These are phyloP conservation scores for Zygaena filipendulae DNA, from an alignment of 2,888 invertebrate genomes.

Conservation along the genomic window DNA sequence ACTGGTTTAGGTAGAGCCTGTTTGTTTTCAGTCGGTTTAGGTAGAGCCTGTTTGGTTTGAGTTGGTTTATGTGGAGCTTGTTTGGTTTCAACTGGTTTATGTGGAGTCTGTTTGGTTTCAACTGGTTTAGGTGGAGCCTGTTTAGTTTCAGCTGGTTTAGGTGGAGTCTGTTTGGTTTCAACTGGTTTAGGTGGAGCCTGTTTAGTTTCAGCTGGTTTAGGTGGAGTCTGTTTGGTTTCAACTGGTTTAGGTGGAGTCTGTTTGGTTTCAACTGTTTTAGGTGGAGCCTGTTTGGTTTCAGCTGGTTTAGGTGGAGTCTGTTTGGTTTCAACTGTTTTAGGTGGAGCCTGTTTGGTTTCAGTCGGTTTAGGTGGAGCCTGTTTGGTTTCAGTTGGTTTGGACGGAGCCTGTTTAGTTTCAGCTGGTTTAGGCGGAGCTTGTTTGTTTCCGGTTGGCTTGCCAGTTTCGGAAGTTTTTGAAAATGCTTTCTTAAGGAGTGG, in stretches of 20 bases:
- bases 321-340: constrained; percentile 18
- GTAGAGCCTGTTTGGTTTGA: constrained; percentile 8
- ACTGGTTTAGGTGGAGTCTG: constrained; percentile 17
- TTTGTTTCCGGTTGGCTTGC: constrained; percentile 13
- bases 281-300: constrained; percentile 11
- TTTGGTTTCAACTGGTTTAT: constrained; percentile 13
- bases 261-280: constrained; percentile 13
- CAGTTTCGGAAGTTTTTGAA: constrained; percentile 18
- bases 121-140: constrained; percentile 6
- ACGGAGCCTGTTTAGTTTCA: too few relatives aligned
- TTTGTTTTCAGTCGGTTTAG: constrained; percentile 16
- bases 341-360: too few relatives aligned
- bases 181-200: constrained; percentile 6
- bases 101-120: constrained; percentile 6
- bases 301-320: constrained; percentile 12
- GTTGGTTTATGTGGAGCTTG: constrained; percentile 4
- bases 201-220: constrained; percentile 1
- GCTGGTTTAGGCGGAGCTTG: constrained; percentile 14
- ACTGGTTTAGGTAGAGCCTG: constrained; percentile 17
- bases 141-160: constrained; percentile 11
- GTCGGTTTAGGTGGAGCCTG: too few relatives aligned
- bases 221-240: constrained; percentile 13
- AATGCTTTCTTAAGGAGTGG: constrained; percentile 54
- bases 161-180: constrained; percentile 12
- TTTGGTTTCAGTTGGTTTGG: too few relatives aligned